Conservation (phyloP, 2,888 invertebrate genomes). For the Monoplex corrugatus region DNA sequence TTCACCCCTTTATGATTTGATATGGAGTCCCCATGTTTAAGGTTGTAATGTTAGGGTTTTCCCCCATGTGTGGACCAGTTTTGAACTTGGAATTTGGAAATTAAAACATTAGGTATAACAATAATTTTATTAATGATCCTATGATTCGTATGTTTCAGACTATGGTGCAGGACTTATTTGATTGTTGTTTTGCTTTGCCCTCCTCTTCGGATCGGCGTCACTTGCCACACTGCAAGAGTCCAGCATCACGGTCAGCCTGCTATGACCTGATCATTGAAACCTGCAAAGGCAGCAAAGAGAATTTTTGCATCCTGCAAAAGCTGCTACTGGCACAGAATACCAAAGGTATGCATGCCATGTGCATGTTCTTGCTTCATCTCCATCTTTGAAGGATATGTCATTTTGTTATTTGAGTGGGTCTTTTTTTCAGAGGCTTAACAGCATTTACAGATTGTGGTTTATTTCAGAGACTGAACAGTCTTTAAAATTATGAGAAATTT, state of each 20-base stretch:
- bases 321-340: conserved; percentile 91
- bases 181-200: conserved; percentile 94
- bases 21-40: no score
- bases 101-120: no score
- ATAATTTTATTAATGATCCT: no score
- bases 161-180: conserved; percentile 86
- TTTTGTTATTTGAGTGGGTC: neutral
- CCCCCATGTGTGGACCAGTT: no score
- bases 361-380: no score
- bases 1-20: no score
- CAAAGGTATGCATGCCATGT: conserved; percentile 70
- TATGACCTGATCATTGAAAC: conserved; percentile 95
- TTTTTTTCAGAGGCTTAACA: no score
- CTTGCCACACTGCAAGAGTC: conserved; percentile 96
- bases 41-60: no score
- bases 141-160: conserved; percentile 64
- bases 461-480: no score
- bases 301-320: conserved; percentile 91
- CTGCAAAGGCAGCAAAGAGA: conserved; percentile 91
- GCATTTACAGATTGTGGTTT: no score
- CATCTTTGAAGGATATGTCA: neutral
- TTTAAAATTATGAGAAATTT: no score
- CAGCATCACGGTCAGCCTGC: conserved; percentile 92
- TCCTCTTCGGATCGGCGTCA: conserved; percentile 89
- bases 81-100: no score